Percentiles rank a stretch among this genome's conserved stretches.
These are phyloP conservation scores for Pseudotriccus pelzelni DNA, from an alignment of 2,797 vertebrate genomes.

Conservation along the genomic window DNA sequence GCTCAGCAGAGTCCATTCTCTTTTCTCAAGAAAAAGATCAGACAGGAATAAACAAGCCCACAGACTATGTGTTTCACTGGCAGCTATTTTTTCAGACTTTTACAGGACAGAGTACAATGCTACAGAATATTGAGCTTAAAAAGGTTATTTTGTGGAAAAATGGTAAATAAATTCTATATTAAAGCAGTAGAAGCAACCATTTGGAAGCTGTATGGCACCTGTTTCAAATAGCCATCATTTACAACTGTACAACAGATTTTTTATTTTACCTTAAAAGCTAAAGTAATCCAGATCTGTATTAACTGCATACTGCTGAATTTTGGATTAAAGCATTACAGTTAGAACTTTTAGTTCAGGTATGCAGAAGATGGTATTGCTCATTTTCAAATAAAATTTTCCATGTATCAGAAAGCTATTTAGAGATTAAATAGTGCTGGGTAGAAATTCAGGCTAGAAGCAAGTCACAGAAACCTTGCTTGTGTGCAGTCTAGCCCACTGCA, in stretches of 20 bases:
- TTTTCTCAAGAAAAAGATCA: constrained; percentile 80
- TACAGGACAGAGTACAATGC: constrained; percentile 83
- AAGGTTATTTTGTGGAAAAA: constrained; percentile 19
- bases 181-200: constrained; percentile 11
- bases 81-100: constrained; percentile 80
- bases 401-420: neutral
- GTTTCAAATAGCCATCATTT: constrained; percentile 64
- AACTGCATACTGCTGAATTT: constrained; percentile 29
- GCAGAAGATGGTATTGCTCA: constrained; percentile 10
- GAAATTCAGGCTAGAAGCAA: constrained; percentile 46
- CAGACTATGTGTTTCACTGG: constrained; percentile 75
- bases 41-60: constrained; percentile 86
- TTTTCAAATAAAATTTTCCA: constrained; percentile 54
- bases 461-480: neutral
- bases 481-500: neutral
- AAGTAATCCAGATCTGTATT: constrained; percentile 36
- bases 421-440: neutral
- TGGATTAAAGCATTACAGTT: constrained; percentile 42
- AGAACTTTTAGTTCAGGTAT: constrained; percentile 27
- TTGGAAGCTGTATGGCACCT: constrained; percentile 24
- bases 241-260: constrained; percentile 27
- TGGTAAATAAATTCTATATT: constrained; percentile 1
- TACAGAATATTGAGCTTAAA: constrained; percentile 57
- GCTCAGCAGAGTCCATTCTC: constrained; percentile 78
- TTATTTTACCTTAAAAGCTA: neutral